These are phyloP conservation scores for Ectropis crepuscularia DNA, from an alignment of 2,888 invertebrate species.

Conservation along the genomic window DNA sequence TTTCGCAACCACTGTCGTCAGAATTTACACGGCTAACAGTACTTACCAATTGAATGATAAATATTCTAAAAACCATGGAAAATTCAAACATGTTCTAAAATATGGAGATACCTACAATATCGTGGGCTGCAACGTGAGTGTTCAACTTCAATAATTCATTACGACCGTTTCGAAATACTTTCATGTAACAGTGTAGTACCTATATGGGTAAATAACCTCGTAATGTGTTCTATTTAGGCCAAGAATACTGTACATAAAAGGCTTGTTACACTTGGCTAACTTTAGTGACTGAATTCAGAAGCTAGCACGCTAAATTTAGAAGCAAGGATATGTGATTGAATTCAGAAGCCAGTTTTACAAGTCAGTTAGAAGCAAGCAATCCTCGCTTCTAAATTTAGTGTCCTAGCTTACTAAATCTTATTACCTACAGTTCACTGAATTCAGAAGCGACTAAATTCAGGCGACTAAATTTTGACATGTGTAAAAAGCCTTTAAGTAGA, in stretches of 20 bases:
- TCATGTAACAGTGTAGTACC: background rate
- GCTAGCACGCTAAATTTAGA: too few relatives aligned
- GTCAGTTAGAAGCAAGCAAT: too few relatives aligned
- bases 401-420: too few relatives aligned
- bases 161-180: background rate
- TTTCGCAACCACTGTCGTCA: conserved; percentile 2
- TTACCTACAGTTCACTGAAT: too few relatives aligned
- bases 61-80: conserved; percentile 8
- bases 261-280: too few relatives aligned
- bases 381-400: too few relatives aligned
- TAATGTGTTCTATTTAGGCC: background rate
- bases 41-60: conserved; percentile 2
- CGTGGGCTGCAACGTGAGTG: conserved; percentile 56
- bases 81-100: conserved; percentile 2
- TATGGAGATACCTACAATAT: conserved; percentile 19
- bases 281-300: too few relatives aligned
- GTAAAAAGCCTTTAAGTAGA: too few relatives aligned
- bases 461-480: too few relatives aligned
- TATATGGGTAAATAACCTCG: conserved; percentile 4
- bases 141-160: conserved; percentile 2
- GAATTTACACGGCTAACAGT: background rate
- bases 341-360: too few relatives aligned
- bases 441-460: too few relatives aligned
- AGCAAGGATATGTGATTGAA: too few relatives aligned
- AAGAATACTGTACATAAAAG: background rate